phyloP scores from a whole-genome alignment of 2,888 invertebrate species.

The Craniophora ligustri region DNA sequence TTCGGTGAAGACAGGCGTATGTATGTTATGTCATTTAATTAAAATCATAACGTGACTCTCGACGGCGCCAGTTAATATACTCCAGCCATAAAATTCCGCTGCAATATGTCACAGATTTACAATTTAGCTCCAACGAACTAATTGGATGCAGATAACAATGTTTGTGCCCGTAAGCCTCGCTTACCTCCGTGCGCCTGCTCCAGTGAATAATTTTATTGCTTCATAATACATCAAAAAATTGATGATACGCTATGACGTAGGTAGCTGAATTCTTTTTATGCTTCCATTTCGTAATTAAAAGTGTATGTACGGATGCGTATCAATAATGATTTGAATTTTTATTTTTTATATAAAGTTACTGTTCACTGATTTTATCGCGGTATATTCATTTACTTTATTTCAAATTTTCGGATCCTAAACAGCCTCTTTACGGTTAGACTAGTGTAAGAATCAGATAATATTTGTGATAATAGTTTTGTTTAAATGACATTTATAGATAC shows the following conservation, averaged over 20 bases:
- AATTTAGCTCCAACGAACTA: conserved; percentile 71
- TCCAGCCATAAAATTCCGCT: conserved; percentile 31
- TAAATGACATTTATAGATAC: too few relatives aligned
- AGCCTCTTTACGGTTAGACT: too few relatives aligned
- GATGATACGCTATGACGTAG: conserved; percentile 13
- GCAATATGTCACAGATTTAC: conserved; percentile 63
- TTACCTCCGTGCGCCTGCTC: conserved; percentile 39
- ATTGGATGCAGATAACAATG: conserved; percentile 77
- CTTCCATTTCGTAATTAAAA: conserved; percentile 20
- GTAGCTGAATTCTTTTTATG: conserved; percentile 8
- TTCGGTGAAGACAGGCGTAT: too few relatives aligned
- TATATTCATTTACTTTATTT: too few relatives aligned
- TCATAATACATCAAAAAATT: conserved; percentile 61
- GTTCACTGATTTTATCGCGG: too few relatives aligned
- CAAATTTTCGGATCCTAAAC: too few relatives aligned
- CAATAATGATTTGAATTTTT: too few relatives aligned
- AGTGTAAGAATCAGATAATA: too few relatives aligned
- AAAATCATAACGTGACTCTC: conserved; percentile 17
- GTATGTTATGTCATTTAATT: conserved; percentile 43
- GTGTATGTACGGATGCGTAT: too few relatives aligned
- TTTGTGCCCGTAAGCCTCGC: conserved; percentile 62
- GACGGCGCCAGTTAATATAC: conserved; percentile 19
- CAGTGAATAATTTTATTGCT: conserved; percentile 62
- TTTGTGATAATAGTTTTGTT: too few relatives aligned
- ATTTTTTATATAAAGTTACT: too few relatives aligned